Evolutionary conservation across 2,113 vertebrate genomes (phyloP).

Genomic region (Psilopogon haemacephalus): DNA sequence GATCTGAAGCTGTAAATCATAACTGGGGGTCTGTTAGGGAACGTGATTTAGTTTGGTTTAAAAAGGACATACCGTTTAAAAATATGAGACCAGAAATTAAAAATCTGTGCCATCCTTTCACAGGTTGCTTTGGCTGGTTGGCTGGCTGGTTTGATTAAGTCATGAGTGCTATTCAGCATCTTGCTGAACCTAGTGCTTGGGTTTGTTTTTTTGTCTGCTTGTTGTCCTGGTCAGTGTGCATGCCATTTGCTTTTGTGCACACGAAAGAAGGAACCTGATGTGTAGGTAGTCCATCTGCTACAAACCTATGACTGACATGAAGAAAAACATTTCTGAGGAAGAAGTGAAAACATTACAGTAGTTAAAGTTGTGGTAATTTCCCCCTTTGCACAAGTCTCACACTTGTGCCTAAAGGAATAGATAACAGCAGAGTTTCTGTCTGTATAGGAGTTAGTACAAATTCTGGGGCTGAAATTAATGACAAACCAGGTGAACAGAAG

Average conservation of each 20-base stretch:
- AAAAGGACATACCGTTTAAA: not conserved
- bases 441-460: not conserved
- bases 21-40: not conserved
- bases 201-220: not conserved
- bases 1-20: not conserved
- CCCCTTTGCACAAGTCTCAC: accelerated
- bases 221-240: not conserved
- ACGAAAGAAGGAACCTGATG: not conserved
- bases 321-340: not conserved
- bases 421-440: not conserved
- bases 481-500: not conserved
- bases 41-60: not conserved
- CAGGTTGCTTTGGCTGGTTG: not conserved
- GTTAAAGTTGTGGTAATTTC: not conserved
- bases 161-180: too few relatives aligned
- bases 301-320: not conserved
- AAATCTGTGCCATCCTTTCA: not conserved
- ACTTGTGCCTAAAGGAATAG: not conserved
- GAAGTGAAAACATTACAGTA: not conserved
- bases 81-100: not conserved
- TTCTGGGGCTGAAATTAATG: not conserved
- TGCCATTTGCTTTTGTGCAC: not conserved
- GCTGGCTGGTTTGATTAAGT: not conserved
- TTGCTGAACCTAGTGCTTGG: not conserved
- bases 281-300: not conserved